Conservation (phyloP, 2,888 invertebrate genomes). For the Epirrhoe tristata region DNA sequence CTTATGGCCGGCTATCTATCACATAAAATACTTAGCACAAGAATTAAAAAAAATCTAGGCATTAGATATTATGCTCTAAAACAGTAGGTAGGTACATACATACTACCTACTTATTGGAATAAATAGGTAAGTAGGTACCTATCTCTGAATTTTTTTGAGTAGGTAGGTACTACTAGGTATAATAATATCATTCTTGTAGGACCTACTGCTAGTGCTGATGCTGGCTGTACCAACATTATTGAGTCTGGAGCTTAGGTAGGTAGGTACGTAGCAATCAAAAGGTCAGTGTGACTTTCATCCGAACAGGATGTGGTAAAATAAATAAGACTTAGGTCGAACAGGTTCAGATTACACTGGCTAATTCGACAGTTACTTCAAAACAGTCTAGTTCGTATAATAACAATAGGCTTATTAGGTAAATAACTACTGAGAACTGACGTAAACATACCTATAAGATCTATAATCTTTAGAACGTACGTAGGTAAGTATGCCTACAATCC, state of each 20-base stretch:
- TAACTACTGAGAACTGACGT: neutral
- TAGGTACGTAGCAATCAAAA: neutral
- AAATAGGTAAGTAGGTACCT: neutral
- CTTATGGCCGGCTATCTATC: too few species aligned
- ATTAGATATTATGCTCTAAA: too few species aligned
- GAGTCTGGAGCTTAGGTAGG: neutral
- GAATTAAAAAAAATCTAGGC: too few species aligned
- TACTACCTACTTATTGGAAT: too few species aligned
- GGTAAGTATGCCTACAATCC: too few species aligned
- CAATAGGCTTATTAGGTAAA: neutral
- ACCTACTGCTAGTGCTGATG: neutral
- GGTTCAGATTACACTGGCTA: neutral
- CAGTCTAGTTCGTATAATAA: neutral
- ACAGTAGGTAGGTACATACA: neutral
- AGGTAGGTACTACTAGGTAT: neutral
- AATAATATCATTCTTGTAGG: too few species aligned
- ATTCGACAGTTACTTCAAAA: neutral
- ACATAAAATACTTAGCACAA: too few species aligned
- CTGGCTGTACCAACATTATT: neutral
- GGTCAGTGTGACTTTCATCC: neutral
- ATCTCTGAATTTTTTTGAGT: too few species aligned
- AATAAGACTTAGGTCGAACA: neutral
- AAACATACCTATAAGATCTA: too few species aligned
- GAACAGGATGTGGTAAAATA: constrained; percentile 1
- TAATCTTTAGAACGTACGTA: too few species aligned